Evolutionary conservation across 2,797 vertebrate genomes (phyloP), one percentile per base, ranked within the genome.

Genomic region (Champsocephalus gunnari): DNA sequence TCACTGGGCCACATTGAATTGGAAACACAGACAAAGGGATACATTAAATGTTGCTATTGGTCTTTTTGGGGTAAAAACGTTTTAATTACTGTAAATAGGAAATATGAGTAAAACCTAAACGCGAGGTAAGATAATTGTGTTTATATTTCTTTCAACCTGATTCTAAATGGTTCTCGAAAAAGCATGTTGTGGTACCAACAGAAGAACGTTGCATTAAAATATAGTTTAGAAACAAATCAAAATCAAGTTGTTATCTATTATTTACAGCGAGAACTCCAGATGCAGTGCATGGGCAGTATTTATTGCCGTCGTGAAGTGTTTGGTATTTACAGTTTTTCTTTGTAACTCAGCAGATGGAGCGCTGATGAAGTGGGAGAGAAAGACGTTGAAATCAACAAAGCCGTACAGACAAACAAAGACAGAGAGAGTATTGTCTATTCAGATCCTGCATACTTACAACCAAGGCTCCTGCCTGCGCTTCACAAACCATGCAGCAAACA

Each of bases 361-460:
- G 49, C 55, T 53, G 66, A 77, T 48, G 12, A 59, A 77, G 65
- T 61, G 63, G 63, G 65, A 75, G 63, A 82, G 48, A 77, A 70
- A 80, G 63, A 66, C n/a, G 38, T 2, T 13, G 24, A 72, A 66
- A 60, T 72, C 56, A 75, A 83, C 63, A 84, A 77, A 71, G 63
- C 58, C 38, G 2, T 3, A 17, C 67, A 69, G 41, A 67, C 17
- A 75, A 66, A 67, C 19, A 61, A 73, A 73, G 73, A 86, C 71
- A 73, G 56, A 78, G 65, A 88, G 76, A 85, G 71, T 50, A 82
- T 81, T 80, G 64, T 87, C 70, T 75, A 67, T 72, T 82, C 77
- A 80, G 34, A 75, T 77, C 34, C 65, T 3, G 63, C 82, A 70
- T 38, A 67, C 64, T 78, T 67, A 71, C 59, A 58, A 77, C 9